These are phyloP conservation scores for Petrolisthes manimaculis DNA, from an alignment of 2,888 invertebrate genomes.

Conservation along the genomic window DNA sequence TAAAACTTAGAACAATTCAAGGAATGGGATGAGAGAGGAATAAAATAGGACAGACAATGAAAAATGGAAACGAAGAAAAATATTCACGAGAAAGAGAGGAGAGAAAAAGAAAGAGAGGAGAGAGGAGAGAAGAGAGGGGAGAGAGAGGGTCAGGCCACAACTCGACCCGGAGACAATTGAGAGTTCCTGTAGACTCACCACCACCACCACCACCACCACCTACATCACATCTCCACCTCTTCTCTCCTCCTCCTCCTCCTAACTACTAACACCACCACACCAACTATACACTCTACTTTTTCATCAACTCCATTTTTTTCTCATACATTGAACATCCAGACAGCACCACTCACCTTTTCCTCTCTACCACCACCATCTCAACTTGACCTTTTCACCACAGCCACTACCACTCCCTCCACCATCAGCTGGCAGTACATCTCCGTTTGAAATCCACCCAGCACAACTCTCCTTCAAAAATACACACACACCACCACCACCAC, in stretches of 20 bases:
- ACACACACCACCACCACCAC: background rate
- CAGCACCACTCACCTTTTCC: too few species aligned
- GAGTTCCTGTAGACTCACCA: constrained; percentile 4
- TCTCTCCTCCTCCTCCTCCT: too few species aligned
- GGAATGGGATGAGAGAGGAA: too few species aligned
- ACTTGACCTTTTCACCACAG: background rate
- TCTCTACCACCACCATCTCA: background rate
- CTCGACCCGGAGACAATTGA: background rate
- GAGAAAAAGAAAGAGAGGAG: background rate
- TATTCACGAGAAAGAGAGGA: too few species aligned
- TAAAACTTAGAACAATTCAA: too few species aligned
- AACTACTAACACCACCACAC: background rate
- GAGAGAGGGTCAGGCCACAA: too few species aligned
- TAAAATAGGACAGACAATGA: too few species aligned
- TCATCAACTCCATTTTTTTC: too few species aligned
- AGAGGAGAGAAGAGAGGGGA: background rate
- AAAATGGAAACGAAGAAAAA: too few species aligned
- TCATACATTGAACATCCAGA: too few species aligned
- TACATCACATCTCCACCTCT: background rate
- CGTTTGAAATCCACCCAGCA: background rate
- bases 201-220: background rate
- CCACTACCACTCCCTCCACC: constrained; percentile 10
- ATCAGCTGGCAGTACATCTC: background rate
- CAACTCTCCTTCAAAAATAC: background rate
- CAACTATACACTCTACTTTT: background rate